Base-by-base conservation (phyloP, 2,113 vertebrate species). In the Macroglossus sobrinus region DNA sequence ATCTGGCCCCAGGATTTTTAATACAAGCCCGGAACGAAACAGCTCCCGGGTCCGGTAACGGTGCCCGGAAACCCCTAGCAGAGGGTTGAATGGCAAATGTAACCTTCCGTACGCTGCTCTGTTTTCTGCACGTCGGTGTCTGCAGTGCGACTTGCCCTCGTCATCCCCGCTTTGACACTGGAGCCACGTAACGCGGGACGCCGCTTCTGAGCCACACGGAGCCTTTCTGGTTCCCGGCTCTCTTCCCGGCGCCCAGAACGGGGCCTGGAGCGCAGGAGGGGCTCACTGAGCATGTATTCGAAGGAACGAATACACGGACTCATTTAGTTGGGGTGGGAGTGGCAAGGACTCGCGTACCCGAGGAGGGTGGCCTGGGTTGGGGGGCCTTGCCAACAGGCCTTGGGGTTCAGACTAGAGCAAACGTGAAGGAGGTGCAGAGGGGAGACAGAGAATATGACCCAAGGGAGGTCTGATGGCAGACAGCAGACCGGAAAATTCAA, bases 111-210 rank as follows among this genome's bases (percentile, higher is more conserved):
- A 16, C 19, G 0, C 53, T 7, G 13, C 28, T 53, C 75, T 18
- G 24, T 22, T 4, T 45, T 19, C 35, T 21, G 35, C 16, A 16
- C 45, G 35, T 16, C 7, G 40, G 26, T 2, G 4, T 16, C 74
- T 21, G 16, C 6, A 7, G 15, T 15, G 15, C 7, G 24, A 53
- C 0, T 12, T 11, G 26, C 1, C 43, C 30, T 2, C 0, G 13
- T 10, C 0, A 61, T 1, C 11, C 59, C 30, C 21, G 5, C 40
- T 92, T 24, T 33, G 33, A 59, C 1, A 0, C 0, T 8, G 22
- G 40, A 47, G 61, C 33, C 76, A 1, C 0, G 1, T 8, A 15
- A 9, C 4, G 4, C n/a, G 12, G 35, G 64, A 19, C 4, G 2
- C 4, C 18, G 35, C 14, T n/a, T 30, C 7, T 0, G 9, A 30